Evolutionary conservation across 2,797 vertebrate species (phyloP), one percentile per base, ranked within the genome.

Genomic region (Tolypeutes matacus): DNA sequence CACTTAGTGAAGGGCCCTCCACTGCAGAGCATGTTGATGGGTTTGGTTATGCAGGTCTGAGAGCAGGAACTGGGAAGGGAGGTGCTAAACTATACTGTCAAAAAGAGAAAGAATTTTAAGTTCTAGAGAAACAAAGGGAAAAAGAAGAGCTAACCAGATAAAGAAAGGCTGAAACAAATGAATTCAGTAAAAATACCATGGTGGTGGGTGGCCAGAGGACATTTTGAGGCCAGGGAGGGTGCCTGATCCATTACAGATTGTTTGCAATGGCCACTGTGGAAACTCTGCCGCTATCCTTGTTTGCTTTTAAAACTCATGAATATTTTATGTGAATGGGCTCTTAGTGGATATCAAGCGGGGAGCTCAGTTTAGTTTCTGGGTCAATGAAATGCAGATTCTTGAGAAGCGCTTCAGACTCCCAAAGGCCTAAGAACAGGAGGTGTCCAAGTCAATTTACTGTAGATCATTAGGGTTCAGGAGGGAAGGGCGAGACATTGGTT

Each of bases 291-390:
- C 88, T 72, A 88, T 86, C 69, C 77, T 86, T 96, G 81, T 76
- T 85, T 87, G 56, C 92, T 93, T 95, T 97, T 96, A 95, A 95
- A 75, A 58, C 42, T 97, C 95, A 95, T 92, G 88, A 95, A 96
- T 96, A 86, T 91, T 97, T 97, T 91, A 97, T 97, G 67, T 62
- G 78, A 91, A 94, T 65, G 62, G 81, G 94, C 95, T 97, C 97
- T 96, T 89, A 97, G 73, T 86, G 86, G 82, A 88, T 95, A 92
- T 86, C 94, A 96, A 84, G 90, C 90, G 96, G 94, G 14, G 86
- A 95, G 42, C 70, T 94, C 89, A 18, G 73, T 80, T 93, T 94
- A 87, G 72, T 89, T 96, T 96, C 95, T 93, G 78, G 95, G 91
- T 97, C 78, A 96, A 13, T 3, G 82, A 34, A 25, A 5, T 39